Percentiles rank a stretch among this genome's conserved stretches.
Conservation (phyloP, 2,797 vertebrate species). For the Sebastes diploproa region DNA sequence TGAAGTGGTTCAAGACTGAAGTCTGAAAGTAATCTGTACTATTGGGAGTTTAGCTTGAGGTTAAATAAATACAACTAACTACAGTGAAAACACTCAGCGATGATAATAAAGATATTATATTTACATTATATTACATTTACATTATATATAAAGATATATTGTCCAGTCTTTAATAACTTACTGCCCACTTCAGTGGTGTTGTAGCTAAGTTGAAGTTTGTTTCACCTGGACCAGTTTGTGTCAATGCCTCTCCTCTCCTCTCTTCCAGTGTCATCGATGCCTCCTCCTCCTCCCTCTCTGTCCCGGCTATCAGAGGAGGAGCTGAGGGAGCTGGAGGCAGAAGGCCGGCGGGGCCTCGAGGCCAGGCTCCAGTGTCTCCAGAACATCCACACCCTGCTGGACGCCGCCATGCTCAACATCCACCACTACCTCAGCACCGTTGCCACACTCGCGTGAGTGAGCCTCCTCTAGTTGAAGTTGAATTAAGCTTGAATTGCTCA, state of each 20-base stretch:
- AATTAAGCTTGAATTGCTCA: not conserved
- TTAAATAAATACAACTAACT: not conserved
- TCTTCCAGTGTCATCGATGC: constrained; percentile 90
- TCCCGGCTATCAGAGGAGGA: constrained; percentile 91
- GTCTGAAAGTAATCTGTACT: not conserved
- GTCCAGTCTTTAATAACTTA: not conserved
- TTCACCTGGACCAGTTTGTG: not conserved
- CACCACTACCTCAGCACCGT: constrained; percentile 95
- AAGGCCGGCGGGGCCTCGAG: constrained; percentile 90
- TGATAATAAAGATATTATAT: too few relatives aligned
- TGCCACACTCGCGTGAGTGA: constrained; percentile 85
- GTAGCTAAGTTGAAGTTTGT: not conserved
- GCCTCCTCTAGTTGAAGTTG: not conserved
- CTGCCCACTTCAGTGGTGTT: not conserved
- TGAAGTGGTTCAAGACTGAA: not conserved
- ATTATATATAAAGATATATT: too few relatives aligned
- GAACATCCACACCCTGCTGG: constrained; percentile 95
- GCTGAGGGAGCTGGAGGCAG: constrained; percentile 90
- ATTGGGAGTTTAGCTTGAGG: too few relatives aligned
- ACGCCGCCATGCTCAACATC: constrained; percentile 97
- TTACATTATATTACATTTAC: too few relatives aligned
- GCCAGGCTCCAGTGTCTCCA: constrained; percentile 94
- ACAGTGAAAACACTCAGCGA: not conserved
- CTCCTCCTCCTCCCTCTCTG: constrained; percentile 90
- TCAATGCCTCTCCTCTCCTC: not conserved